Evolutionary conservation across 2,113 vertebrate species (phyloP), one percentile per base, ranked within the genome.

Genomic region (Callithrix jacchus): DNA sequence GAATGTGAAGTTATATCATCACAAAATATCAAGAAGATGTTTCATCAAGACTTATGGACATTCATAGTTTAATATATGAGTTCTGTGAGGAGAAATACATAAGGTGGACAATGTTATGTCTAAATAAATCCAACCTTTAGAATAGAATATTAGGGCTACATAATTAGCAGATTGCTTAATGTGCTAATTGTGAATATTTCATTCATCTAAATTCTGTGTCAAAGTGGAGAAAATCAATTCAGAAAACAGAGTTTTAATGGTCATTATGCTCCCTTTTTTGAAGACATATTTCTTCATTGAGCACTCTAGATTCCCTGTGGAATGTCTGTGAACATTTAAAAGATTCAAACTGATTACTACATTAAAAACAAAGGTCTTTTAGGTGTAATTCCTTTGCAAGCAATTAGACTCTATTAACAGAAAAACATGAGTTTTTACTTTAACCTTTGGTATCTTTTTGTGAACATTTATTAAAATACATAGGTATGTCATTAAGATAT

Each of bases 121-220:
- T 91, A 87, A 74, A 84, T 30, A 77, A 85, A 5, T 81, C 73
- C 16, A 91, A 35, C 27, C 12, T 54, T 84, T 87, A 64, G 12
- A 80, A 16, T 70, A 83, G 71, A 66, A 42, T 47, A 66, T 58
- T 81, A 91, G 27, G 80, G 11, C 80, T 97, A 54, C 95, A 97
- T 81, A 95, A 93, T 98, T 98, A 97, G 97, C 23, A 96, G 92
- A 97, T 98, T 97, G 96, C 98, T 97, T 98, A 97, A 97, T 96
- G 81, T 93, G 95, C 96, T 97, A 98, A 90, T 92, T 96, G 74
- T 73, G 61, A 83, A n/a, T 73, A 96, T 97, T 89, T 91, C 82
- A 80, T 37, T 96, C 93, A 79, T 79, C 84, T 97, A 94, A 77
- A 97, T 76, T 98, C 98, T 97, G 96, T 98, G 90, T 86, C 30